These are phyloP conservation scores for Orussus abietinus DNA, from an alignment of 1,140 invertebrate species.

Conservation along the genomic window DNA sequence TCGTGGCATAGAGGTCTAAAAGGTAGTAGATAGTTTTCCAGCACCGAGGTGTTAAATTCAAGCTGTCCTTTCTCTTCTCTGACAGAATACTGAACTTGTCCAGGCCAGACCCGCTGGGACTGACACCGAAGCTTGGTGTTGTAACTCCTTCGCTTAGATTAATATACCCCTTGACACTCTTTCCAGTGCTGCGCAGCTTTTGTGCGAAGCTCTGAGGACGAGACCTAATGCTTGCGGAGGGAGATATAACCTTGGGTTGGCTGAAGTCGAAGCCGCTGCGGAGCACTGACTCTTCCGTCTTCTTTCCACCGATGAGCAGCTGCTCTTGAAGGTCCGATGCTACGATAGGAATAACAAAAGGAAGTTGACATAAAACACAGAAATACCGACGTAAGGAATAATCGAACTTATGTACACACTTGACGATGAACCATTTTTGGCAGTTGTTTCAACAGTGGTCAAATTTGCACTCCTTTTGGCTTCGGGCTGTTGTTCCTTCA, in stretches of 20 bases:
- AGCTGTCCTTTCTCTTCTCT: constrained; percentile 51
- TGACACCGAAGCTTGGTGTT: constrained; percentile 65
- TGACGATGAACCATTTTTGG: constrained; percentile 58
- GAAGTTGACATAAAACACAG: constrained; percentile 3
- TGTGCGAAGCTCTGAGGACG: constrained; percentile 83
- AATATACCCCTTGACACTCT: constrained; percentile 75
- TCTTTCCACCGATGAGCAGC: constrained; percentile 37
- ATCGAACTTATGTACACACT: constrained; percentile 45
- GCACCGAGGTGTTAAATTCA: constrained; percentile 69
- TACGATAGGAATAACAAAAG: constrained; percentile 28
- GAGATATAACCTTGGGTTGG: constrained; percentile 52
- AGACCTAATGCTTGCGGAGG: constrained; percentile 64
- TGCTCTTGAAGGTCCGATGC: constrained; percentile 66
- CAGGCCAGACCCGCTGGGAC: constrained; percentile 58
- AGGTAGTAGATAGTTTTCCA: constrained; percentile 94
- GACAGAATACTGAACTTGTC: constrained; percentile 56
- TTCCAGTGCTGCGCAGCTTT: constrained; percentile 76
- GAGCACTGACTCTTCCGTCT: constrained; percentile 51
- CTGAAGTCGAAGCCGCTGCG: constrained; percentile 45
- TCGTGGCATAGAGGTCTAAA: constrained; percentile 87
- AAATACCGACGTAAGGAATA: constrained; percentile 8
- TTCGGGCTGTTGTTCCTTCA: constrained; percentile 67
- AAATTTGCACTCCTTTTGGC: constrained; percentile 51
- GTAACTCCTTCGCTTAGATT: constrained; percentile 67
- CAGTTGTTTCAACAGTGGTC: constrained; percentile 37